These are phyloP conservation scores for Poeciliopsis retropinna DNA, from an alignment of 2,113 vertebrate genomes.

Conservation along the genomic window DNA sequence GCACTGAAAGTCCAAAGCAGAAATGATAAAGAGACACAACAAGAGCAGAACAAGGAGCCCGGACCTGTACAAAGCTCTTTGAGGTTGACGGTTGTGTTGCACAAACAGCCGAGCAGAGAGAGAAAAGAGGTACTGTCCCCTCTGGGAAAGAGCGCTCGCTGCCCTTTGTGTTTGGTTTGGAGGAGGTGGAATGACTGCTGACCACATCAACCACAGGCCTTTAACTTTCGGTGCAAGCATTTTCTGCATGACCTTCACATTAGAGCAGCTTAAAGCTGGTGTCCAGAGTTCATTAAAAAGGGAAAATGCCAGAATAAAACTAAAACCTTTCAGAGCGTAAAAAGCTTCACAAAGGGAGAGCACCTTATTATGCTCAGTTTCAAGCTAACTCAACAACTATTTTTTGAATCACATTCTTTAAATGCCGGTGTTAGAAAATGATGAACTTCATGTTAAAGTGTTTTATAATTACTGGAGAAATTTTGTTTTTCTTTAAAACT, in stretches of 20 bases:
- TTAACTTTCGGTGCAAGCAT: conserved; percentile 62
- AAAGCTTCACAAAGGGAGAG: conserved; percentile 12
- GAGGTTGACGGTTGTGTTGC: conserved; percentile 38
- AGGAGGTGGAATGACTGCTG: conserved; percentile 71
- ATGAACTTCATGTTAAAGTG: too few relatives aligned
- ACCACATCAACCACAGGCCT: conserved; percentile 77
- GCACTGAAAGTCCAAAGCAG: background rate
- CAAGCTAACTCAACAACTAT: background rate
- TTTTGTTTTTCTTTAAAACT: too few relatives aligned
- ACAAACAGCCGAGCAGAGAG: conserved; percentile 49
- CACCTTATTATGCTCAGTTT: conserved; percentile 21
- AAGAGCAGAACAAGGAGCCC: background rate
- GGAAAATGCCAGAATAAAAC: conserved; percentile 1
- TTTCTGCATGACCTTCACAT: conserved; percentile 80
- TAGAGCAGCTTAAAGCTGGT: conserved; percentile 53
- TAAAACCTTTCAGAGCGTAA: conserved; percentile 15
- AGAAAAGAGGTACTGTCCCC: conserved; percentile 68
- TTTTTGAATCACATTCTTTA: background rate
- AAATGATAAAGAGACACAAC: conserved; percentile 16
- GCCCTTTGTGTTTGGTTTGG: conserved; percentile 68
- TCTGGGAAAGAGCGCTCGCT: conserved; percentile 49
- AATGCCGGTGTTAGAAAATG: background rate
- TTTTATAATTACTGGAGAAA: too few relatives aligned
- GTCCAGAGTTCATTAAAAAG: conserved; percentile 42
- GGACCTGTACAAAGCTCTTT: conserved; percentile 44